Evolutionary conservation across 2,797 vertebrate species (phyloP).

Genomic region (Urocyon cinereoargenteus): DNA sequence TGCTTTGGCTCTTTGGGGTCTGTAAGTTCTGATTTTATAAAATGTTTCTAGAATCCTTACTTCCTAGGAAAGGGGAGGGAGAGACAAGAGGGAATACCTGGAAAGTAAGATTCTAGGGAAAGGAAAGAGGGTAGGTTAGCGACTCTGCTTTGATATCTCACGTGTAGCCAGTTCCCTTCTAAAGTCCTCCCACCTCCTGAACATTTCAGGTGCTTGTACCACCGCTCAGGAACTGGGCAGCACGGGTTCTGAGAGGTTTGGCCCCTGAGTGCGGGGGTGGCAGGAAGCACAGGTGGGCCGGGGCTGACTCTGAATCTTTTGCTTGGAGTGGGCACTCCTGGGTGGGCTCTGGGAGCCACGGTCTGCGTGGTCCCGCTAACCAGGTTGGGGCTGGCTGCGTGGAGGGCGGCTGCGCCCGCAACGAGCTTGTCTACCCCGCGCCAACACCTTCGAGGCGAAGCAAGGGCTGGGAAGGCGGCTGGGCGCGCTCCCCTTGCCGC

Average conservation of each 20-base stretch:
- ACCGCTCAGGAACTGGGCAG: not conserved
- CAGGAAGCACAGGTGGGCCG: not conserved
- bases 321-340: no score
- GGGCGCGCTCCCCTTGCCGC: not conserved
- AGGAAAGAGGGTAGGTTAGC: no score
- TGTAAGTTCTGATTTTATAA: not conserved
- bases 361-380: accelerated
- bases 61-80: not conserved
- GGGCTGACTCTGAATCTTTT: no score
- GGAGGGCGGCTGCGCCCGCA: not conserved
- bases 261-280: accelerated
- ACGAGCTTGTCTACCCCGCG: accelerated
- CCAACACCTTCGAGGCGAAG: not conserved
- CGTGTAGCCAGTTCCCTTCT: not conserved
- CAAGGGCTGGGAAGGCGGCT: not conserved
- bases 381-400: not conserved
- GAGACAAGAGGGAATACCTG: not conserved
- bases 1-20: not conserved
- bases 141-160: not conserved
- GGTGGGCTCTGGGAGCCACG: accelerated
- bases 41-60: not conserved
- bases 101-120: not conserved
- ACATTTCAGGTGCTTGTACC: not conserved
- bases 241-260: not conserved
- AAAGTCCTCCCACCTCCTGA: not conserved